These are phyloP conservation scores for Lepisosteus osseus DNA, from an alignment of 2,113 vertebrate species.

Conservation along the genomic window DNA sequence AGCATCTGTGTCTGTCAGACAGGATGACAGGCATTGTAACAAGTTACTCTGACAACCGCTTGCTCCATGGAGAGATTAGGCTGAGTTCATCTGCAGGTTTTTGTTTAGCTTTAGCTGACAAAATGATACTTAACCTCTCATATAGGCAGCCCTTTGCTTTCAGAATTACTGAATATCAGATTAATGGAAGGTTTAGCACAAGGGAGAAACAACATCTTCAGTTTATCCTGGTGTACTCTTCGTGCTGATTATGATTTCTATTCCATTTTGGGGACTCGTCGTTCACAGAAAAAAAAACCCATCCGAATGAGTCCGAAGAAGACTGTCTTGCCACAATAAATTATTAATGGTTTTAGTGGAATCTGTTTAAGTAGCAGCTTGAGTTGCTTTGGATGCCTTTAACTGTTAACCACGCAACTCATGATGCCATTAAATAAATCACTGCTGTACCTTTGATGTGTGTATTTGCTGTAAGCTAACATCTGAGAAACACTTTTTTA, in stretches of 20 bases:
- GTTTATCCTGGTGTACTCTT: background rate
- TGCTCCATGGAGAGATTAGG: constrained; percentile 67
- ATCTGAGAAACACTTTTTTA: background rate
- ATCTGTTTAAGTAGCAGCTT: background rate
- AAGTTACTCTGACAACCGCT: constrained; percentile 74
- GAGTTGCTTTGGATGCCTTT: background rate
- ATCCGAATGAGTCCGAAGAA: background rate
- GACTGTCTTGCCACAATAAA: background rate
- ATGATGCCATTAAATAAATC: no score
- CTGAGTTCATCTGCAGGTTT: constrained; percentile 67
- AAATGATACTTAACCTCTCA: constrained; percentile 70
- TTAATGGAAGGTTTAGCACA: constrained; percentile 42
- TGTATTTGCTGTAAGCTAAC: background rate
- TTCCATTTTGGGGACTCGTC: background rate
- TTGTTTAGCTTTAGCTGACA: constrained; percentile 63
- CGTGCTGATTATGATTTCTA: background rate
- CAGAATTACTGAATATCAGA: constrained; percentile 51
- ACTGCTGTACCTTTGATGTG: no score
- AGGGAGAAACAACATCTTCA: constrained; percentile 9
- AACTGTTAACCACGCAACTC: background rate
- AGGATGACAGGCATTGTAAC: constrained; percentile 73
- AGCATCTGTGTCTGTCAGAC: constrained; percentile 69
- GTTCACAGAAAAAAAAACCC: background rate
- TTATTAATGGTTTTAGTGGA: background rate
- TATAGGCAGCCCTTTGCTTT: constrained; percentile 49